phyloP scores from a whole-genome alignment of 2,113 vertebrate species.

The Pyxicephalus adspersus region DNA sequence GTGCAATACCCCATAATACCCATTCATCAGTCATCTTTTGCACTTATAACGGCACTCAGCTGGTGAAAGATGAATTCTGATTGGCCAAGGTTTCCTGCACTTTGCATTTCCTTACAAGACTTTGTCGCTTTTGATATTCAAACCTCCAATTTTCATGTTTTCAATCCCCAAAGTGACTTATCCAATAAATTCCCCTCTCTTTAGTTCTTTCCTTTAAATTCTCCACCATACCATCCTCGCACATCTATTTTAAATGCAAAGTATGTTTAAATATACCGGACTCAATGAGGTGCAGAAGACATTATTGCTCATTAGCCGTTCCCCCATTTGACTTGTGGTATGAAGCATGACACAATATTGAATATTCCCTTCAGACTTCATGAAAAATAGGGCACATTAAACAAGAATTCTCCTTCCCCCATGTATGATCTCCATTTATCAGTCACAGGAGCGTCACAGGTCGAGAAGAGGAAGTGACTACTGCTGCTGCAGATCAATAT shows the following conservation, averaged over 20 bases:
- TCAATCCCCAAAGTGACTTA: conserved; percentile 6
- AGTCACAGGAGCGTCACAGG: conserved; percentile 5
- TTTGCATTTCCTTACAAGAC: too few relatives aligned
- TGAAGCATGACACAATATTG: conserved; percentile 31
- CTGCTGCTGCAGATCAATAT: conserved; percentile 10
- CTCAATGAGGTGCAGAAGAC: conserved; percentile 32
- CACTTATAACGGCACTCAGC: too few relatives aligned
- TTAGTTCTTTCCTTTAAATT: background rate
- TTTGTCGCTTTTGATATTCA: too few relatives aligned
- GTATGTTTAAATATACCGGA: conserved; percentile 18
- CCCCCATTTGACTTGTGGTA: conserved; percentile 36
- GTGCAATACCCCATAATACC: too few relatives aligned
- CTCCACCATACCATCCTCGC: background rate
- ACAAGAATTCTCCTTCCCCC: background rate
- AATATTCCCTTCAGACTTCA: conserved; percentile 18
- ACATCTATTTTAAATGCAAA: conserved; percentile 36
- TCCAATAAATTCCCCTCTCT: conserved; percentile 20
- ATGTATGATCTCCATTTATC: conserved; percentile 43
- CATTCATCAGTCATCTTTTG: too few relatives aligned
- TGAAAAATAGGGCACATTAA: conserved; percentile 42
- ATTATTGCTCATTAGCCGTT: conserved; percentile 50
- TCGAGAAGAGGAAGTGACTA: background rate
- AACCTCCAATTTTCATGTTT: background rate
- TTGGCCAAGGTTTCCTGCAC: too few relatives aligned
- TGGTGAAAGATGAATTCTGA: too few relatives aligned